A percentile compares a stretch with the other conserved stretches of the same genome.
Evolutionary conservation across 2,888 invertebrate species (phyloP).

Genomic region (Xanthostigma xanthostigma): DNA sequence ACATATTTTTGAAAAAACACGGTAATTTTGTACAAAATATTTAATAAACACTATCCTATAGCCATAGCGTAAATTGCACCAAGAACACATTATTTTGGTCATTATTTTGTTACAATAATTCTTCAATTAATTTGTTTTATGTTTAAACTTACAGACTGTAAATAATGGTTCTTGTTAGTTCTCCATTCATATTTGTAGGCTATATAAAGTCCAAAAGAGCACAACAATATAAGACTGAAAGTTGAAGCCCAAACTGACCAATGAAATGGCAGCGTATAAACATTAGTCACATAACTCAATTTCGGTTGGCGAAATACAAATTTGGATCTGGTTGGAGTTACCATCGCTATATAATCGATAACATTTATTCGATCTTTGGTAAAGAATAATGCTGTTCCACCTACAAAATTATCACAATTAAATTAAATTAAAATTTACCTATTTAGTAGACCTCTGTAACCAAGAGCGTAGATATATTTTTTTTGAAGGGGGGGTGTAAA

Average conservation of each 20-base stretch:
- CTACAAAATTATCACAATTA: constrained; percentile 10
- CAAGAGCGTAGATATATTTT: no score
- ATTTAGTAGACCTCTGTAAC: no score
- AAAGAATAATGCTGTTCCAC: constrained; percentile 49
- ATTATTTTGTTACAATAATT: no score
- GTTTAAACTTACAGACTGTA: background rate
- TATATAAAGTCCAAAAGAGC: constrained; percentile 26
- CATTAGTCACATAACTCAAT: constrained; percentile 53
- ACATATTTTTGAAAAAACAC: no score
- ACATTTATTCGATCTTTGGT: constrained; percentile 42
- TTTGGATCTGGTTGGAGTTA: constrained; percentile 48
- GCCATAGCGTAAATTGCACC: no score
- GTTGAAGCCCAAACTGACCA: constrained; percentile 47
- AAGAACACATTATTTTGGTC: no score
- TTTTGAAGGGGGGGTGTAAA: no score
- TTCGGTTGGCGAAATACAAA: constrained; percentile 60
- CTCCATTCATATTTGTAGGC: constrained; percentile 30
- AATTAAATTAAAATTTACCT: background rate
- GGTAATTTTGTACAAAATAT: no score
- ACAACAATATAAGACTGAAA: constrained; percentile 30
- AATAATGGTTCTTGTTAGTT: constrained; percentile 7
- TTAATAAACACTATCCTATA: no score
- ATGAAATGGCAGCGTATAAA: constrained; percentile 53
- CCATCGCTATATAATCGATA: constrained; percentile 51
- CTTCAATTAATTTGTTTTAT: background rate